These are phyloP conservation scores for Lacerta bilineata DNA, from an alignment of 2,797 vertebrate species.

Conservation along the genomic window DNA sequence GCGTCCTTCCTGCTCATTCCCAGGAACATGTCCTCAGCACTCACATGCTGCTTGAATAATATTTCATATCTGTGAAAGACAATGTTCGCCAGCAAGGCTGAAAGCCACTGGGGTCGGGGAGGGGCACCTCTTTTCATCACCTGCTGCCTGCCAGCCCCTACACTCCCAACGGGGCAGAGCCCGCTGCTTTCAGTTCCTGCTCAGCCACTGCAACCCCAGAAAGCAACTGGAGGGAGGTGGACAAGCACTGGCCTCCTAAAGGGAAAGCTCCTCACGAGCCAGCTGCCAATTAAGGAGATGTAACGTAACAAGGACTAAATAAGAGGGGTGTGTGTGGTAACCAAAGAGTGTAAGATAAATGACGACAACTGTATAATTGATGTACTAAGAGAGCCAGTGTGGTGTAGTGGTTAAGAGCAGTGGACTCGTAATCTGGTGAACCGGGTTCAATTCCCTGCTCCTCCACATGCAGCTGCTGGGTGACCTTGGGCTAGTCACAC, in stretches of 20 bases:
- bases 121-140: neutral
- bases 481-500: no score
- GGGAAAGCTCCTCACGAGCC: neutral
- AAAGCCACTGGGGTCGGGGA: neutral
- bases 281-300: neutral
- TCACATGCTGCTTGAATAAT: constrained; percentile 89
- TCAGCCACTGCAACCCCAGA: neutral
- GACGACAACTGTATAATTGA: no score
- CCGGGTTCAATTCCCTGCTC: no score
- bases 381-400: no score
- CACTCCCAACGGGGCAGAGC: no score
- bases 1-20: constrained; percentile 89
- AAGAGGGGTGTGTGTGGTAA: no score
- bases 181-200: neutral
- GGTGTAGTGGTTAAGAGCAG: no score
- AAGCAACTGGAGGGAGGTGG: neutral
- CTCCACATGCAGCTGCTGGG: no score
- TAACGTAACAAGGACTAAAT: no score
- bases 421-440: no score
- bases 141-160: neutral
- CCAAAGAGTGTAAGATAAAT: no score
- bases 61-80: constrained; percentile 88
- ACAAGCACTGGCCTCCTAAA: neutral
- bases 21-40: constrained; percentile 92
- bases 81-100: neutral